Conservation (phyloP, 1,140 invertebrate genomes). For the Zaprionus africanus region DNA sequence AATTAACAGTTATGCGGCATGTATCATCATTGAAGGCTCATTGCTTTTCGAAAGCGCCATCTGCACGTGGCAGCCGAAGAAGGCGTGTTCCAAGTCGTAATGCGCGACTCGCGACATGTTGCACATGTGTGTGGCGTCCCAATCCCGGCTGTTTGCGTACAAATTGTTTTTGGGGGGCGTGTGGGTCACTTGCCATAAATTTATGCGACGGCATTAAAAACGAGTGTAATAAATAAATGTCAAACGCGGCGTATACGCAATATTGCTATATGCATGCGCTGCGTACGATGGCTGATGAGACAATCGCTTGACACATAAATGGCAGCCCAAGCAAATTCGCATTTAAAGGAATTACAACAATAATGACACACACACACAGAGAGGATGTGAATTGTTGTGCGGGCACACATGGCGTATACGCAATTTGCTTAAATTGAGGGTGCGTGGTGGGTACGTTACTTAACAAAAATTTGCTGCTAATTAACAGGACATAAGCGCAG, state of each 20-base stretch:
- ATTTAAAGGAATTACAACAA: slow-evolving; percentile 66
- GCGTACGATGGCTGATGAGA: slow-evolving; percentile 45
- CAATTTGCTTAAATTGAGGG: slow-evolving; percentile 14
- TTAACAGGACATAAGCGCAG: slow-evolving; percentile 61
- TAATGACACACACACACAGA: slow-evolving; percentile 32
- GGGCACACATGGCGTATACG: slow-evolving; percentile 54
- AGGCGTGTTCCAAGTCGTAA: slow-evolving; percentile 35
- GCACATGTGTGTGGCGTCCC: slow-evolving; percentile 32
- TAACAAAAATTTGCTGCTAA: slow-evolving; percentile 56
- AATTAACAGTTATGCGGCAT: slow-evolving; percentile 41
- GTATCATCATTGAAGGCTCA: slow-evolving; percentile 9
- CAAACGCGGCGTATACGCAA: slow-evolving; percentile 68
- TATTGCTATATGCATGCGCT: slow-evolving; percentile 43
- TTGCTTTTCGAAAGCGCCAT: slow-evolving; percentile 4
- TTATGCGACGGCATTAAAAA: slow-evolving; percentile 61
- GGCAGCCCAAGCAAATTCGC: slow-evolving; percentile 24
- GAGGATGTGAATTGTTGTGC: slow-evolving; percentile 24
- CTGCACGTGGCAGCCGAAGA: slow-evolving; percentile 10
- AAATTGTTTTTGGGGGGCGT: slow-evolving; percentile 60
- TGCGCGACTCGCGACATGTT: slow-evolving; percentile 59
- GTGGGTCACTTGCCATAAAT: slow-evolving; percentile 62
- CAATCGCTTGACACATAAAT: slow-evolving; percentile 67
- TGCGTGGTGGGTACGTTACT: slow-evolving; percentile 20
- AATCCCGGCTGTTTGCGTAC: slow-evolving; percentile 21
- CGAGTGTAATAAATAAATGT: slow-evolving; percentile 64